phyloP scores from a whole-genome alignment of 1,140 invertebrate species.

The Ceratosolen solmsi region DNA sequence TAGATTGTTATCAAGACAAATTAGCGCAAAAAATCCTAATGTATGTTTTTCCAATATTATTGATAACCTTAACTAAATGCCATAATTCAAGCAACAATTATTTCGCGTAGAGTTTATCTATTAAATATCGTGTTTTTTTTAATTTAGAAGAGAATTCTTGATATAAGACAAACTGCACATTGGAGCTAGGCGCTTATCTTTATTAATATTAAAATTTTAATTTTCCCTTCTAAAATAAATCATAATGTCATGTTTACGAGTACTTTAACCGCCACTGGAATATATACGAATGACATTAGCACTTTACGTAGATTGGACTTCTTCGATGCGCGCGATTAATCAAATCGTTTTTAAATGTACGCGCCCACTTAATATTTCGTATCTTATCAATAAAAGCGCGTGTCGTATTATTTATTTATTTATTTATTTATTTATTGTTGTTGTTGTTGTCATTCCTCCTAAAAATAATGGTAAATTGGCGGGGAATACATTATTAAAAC shows the following conservation, averaged over 20 bases:
- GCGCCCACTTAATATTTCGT: background rate
- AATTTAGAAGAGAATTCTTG: background rate
- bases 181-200: background rate
- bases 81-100: background rate
- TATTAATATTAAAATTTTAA: slow-evolving; percentile 12
- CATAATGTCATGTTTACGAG: slow-evolving; percentile 9
- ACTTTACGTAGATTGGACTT: slow-evolving; percentile 24
- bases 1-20: background rate
- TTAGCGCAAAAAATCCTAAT: background rate
- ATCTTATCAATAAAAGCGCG: background rate
- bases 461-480: background rate
- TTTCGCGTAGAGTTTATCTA: background rate
- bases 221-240: slow-evolving; percentile 11
- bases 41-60: background rate
- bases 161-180: background rate
- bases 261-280: slow-evolving; percentile 11
- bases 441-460: background rate
- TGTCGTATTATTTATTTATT: background rate
- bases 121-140: slow-evolving; percentile 3
- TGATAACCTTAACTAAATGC: background rate
- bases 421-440: no score
- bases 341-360: background rate
- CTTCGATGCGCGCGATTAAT: slow-evolving; percentile 2
- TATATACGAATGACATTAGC: slow-evolving; percentile 1
- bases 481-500: background rate